Evolutionary conservation across 2,888 invertebrate species (phyloP).

Genomic region (Phlogophora meticulosa): DNA sequence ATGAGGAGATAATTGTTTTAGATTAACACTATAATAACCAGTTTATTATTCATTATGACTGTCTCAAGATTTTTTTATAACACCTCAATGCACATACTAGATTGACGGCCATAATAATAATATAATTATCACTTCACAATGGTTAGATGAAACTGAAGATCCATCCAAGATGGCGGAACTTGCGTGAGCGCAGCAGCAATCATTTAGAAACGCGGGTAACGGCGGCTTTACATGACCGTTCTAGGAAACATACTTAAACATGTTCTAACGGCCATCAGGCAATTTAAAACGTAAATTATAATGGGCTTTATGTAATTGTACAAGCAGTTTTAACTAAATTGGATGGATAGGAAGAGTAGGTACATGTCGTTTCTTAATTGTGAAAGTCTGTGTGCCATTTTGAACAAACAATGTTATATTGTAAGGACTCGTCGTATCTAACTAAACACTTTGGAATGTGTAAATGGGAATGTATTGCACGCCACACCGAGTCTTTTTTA

Average conservation of each 20-base stretch:
- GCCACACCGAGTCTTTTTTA: neutral
- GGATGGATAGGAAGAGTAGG: constrained; percentile 20
- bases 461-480: neutral
- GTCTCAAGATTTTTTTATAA: constrained; percentile 10
- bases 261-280: constrained; percentile 53
- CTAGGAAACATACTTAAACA: constrained; percentile 52
- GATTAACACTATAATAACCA: neutral
- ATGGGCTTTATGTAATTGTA: constrained; percentile 55
- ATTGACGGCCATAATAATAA: constrained; percentile 36
- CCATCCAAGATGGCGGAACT: constrained; percentile 32
- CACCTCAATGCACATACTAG: constrained; percentile 15
- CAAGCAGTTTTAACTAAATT: constrained; percentile 38
- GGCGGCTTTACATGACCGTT: constrained; percentile 44
- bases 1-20: constrained; percentile 3
- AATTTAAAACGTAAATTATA: constrained; percentile 57
- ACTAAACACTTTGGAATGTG: neutral
- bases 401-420: neutral
- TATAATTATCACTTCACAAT: constrained; percentile 37
- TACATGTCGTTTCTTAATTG: neutral
- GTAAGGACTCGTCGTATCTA: neutral
- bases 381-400: constrained; percentile 27
- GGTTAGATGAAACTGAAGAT: constrained; percentile 30
- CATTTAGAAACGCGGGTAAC: constrained; percentile 57
- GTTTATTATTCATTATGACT: constrained; percentile 10
- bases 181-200: constrained; percentile 46